Percentiles rank a stretch among this genome's conserved stretches.
phyloP scores from a whole-genome alignment of 1,140 invertebrate species.

The Manduca sexta region DNA sequence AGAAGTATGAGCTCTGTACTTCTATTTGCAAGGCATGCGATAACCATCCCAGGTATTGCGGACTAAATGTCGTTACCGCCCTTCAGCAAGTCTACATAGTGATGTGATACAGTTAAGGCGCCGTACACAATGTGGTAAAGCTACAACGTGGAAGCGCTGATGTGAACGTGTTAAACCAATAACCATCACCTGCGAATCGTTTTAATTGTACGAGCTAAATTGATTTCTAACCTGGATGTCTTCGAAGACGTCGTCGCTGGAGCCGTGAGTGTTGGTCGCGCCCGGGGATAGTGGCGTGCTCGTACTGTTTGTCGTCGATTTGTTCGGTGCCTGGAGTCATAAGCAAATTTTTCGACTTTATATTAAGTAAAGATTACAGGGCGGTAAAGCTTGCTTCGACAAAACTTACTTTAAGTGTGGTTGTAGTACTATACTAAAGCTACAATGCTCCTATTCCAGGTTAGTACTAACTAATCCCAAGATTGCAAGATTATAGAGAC shows the following conservation, averaged over 20 bases:
- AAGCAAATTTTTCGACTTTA: background rate
- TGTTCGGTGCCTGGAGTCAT: conserved; percentile 50
- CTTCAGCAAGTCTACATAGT: conserved; percentile 21
- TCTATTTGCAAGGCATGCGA: conserved; percentile 39
- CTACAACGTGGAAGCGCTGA: conserved; percentile 41
- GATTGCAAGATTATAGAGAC: too few relatives aligned
- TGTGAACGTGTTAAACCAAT: conserved; percentile 66
- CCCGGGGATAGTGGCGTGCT: conserved; percentile 61
- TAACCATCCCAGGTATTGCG: conserved; percentile 23
- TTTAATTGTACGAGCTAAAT: conserved; percentile 3
- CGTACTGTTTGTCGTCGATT: conserved; percentile 60
- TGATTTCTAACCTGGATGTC: conserved; percentile 64
- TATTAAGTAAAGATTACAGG: too few relatives aligned
- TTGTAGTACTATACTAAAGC: too few relatives aligned
- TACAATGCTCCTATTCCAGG: too few relatives aligned
- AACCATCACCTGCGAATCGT: conserved; percentile 51
- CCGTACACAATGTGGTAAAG: conserved; percentile 33
- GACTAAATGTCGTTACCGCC: conserved; percentile 11
- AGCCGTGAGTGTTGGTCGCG: conserved; percentile 59
- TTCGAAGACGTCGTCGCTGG: conserved; percentile 69
- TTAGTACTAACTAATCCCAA: too few relatives aligned
- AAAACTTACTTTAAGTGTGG: too few relatives aligned
- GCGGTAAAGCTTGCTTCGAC: too few relatives aligned
- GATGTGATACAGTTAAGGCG: conserved; percentile 26
- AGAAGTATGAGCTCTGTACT: conserved; percentile 69